Evolutionary conservation across 53 echinoderm and acorn worm species (phyloP).

Genomic region (Holothuria scabra): DNA sequence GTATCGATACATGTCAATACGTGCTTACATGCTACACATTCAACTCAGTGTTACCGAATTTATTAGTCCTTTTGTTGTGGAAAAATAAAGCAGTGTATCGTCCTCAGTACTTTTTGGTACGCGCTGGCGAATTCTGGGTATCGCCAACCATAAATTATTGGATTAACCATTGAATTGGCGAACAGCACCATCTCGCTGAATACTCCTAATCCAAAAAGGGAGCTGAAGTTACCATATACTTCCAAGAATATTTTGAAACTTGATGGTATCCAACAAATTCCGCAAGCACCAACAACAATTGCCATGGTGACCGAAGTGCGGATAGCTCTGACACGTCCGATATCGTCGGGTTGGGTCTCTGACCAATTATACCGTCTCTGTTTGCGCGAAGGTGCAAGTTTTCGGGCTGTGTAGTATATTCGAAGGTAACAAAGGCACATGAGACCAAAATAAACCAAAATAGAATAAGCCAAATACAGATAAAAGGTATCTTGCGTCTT

Average conservation of each 20-base stretch:
- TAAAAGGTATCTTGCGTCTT: conserved; percentile 26
- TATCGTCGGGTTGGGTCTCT: not conserved
- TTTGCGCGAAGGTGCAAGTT: not conserved
- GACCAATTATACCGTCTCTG: not conserved
- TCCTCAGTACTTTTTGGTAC: conserved; percentile 4
- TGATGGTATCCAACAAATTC: conserved; percentile 29
- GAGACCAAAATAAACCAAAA: conserved; percentile 7
- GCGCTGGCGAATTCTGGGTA: conserved; percentile 34
- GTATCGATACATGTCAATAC: too few relatives aligned
- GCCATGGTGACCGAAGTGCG: conserved; percentile 24
- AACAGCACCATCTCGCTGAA: conserved; percentile 42
- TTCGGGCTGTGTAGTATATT: conserved; percentile 19
- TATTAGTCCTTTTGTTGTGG: too few relatives aligned
- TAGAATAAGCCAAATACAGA: conserved; percentile 15
- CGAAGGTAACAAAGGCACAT: conserved; percentile 17
- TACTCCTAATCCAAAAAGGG: conserved; percentile 30
- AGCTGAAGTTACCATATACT: conserved; percentile 21
- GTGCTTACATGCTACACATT: too few relatives aligned
- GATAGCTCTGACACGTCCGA: conserved; percentile 7
- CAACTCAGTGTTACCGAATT: too few relatives aligned
- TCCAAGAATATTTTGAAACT: conserved; percentile 40
- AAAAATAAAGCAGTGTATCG: not conserved
- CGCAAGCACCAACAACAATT: conserved; percentile 32
- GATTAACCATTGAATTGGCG: conserved; percentile 40
- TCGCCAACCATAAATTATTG: conserved; percentile 42